Percentiles rank a stretch among this genome's conserved stretches.
Evolutionary conservation across 2,113 vertebrate species (phyloP).

Genomic region (Myxocyprinus asiaticus): DNA sequence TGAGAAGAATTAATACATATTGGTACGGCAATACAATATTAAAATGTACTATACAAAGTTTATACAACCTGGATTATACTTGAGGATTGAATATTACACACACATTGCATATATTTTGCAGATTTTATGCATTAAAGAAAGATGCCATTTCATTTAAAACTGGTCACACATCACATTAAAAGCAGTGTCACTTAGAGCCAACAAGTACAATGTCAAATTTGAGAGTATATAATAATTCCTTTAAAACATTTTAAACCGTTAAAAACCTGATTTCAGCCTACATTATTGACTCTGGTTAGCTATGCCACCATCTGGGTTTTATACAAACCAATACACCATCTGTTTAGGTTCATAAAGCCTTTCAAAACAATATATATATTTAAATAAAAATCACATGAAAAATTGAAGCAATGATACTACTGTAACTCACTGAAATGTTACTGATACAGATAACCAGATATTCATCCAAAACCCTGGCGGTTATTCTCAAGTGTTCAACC

Average conservation of each 20-base stretch:
- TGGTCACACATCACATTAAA: slow-evolving; percentile 71
- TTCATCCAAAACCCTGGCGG: slow-evolving; percentile 14
- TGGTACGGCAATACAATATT: slow-evolving; percentile 80
- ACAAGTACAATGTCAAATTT: slow-evolving; percentile 67
- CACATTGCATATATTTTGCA: slow-evolving; percentile 84
- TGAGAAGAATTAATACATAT: slow-evolving; percentile 83
- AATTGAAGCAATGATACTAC: slow-evolving; percentile 43
- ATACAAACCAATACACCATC: slow-evolving; percentile 41
- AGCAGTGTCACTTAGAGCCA: slow-evolving; percentile 76
- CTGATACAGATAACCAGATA: slow-evolving; percentile 49
- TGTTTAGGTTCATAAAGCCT: slow-evolving; percentile 42
- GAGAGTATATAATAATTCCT: slow-evolving; percentile 66
- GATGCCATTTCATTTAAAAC: slow-evolving; percentile 63
- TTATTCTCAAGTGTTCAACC: background rate
- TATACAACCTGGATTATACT: slow-evolving; percentile 84
- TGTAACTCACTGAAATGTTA: slow-evolving; percentile 42
- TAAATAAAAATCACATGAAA: slow-evolving; percentile 46
- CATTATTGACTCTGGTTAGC: slow-evolving; percentile 17
- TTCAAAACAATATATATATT: background rate
- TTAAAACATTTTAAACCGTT: slow-evolving; percentile 68
- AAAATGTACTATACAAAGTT: slow-evolving; percentile 84
- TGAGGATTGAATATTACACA: slow-evolving; percentile 82
- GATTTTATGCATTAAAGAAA: slow-evolving; percentile 75
- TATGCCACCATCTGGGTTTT: slow-evolving; percentile 43
- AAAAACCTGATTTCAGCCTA: slow-evolving; percentile 60